phyloP scores from a whole-genome alignment of 2,797 vertebrate genomes.

The Kryptolebias ocellatus region DNA sequence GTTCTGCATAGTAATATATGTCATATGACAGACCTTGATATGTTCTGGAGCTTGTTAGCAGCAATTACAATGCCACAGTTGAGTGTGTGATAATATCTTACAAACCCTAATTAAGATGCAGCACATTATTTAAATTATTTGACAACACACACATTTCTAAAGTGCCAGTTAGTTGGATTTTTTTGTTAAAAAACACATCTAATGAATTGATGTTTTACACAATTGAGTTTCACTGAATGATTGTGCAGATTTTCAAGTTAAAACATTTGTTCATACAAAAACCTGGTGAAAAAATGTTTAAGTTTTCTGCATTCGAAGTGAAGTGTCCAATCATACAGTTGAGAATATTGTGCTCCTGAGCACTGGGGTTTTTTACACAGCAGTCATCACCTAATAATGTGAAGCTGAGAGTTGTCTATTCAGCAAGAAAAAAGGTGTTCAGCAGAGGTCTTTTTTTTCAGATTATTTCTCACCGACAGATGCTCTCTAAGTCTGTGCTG shows the following conservation, averaged over 20 bases:
- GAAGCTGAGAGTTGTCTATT: conserved; percentile 34
- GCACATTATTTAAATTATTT: conserved; percentile 16
- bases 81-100: conserved; percentile 21
- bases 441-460: conserved; percentile 17
- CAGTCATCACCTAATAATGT: conserved; percentile 43
- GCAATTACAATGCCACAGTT: conserved; percentile 5
- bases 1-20: conserved; percentile 4
- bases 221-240: not conserved
- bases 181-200: not conserved
- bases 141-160: conserved; percentile 2
- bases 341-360: conserved; percentile 27
- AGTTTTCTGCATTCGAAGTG: conserved; percentile 31
- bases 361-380: conserved; percentile 39
- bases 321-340: conserved; percentile 18
- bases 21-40: conserved; percentile 24
- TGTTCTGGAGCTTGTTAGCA: conserved; percentile 24
- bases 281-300: not conserved
- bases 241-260: not conserved
- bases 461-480: conserved; percentile 47
- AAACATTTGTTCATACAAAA: too few relatives aligned
- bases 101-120: conserved; percentile 24
- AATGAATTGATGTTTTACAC: not conserved
- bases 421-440: conserved; percentile 43
- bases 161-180: not conserved
- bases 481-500: conserved; percentile 51